phyloP scores from a whole-genome alignment of 2,888 invertebrate species.

The Eupsilia transversa region DNA sequence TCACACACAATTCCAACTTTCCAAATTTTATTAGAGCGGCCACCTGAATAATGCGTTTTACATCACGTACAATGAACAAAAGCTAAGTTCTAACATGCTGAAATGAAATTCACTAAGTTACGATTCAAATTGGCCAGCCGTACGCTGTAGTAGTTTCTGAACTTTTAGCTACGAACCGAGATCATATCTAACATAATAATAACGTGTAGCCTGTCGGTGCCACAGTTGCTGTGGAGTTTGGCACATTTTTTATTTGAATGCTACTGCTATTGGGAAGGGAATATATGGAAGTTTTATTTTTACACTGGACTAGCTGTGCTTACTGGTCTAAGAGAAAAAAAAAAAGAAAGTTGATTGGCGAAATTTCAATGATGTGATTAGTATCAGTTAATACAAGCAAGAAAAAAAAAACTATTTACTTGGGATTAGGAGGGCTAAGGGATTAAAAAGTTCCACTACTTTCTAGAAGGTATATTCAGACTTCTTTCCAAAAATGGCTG shows the following conservation, averaged over 20 bases:
- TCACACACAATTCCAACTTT: slow-evolving; percentile 57
- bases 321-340: no score
- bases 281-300: neutral
- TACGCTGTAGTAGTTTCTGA: slow-evolving; percentile 60
- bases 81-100: slow-evolving; percentile 66
- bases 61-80: slow-evolving; percentile 60
- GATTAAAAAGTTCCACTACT: neutral
- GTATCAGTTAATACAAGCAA: neutral
- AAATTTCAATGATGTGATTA: neutral
- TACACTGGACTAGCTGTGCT: neutral
- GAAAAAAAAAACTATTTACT: neutral
- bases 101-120: slow-evolving; percentile 70
- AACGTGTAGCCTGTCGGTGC: slow-evolving; percentile 28
- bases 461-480: neutral
- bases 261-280: neutral
- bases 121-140: slow-evolving; percentile 67
- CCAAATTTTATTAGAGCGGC: slow-evolving; percentile 61
- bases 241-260: slow-evolving; percentile 31
- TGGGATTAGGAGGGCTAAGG: no score
- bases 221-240: slow-evolving; percentile 44
- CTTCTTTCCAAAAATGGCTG: neutral
- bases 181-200: slow-evolving; percentile 60
- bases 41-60: slow-evolving; percentile 67
- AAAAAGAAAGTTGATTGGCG: no score
- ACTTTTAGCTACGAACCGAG: slow-evolving; percentile 61